Evolutionary conservation across 2,797 vertebrate genomes (phyloP).

Genomic region (Karalla daura): DNA sequence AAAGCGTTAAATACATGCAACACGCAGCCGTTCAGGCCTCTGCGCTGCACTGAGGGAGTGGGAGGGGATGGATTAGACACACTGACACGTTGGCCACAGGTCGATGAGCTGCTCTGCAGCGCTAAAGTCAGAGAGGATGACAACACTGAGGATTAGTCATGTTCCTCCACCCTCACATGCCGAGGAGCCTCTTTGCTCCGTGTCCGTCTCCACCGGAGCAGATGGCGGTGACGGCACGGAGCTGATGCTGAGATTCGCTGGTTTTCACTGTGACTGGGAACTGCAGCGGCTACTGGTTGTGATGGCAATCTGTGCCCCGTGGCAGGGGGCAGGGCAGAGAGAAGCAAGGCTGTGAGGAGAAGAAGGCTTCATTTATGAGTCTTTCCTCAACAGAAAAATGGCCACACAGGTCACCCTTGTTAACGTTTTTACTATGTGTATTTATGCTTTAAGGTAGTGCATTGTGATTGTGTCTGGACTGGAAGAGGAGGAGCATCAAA

Average conservation of each 20-base stretch:
- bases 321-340: constrained; percentile 1
- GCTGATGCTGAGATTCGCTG: constrained; percentile 50
- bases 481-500: too few relatives aligned
- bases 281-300: constrained; percentile 3
- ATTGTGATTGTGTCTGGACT: too few relatives aligned
- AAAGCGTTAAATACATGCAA: background rate
- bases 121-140: background rate
- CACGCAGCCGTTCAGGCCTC: background rate
- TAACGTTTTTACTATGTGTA: too few relatives aligned
- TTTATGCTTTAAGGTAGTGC: too few relatives aligned
- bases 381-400: too few relatives aligned
- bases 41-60: constrained; percentile 1
- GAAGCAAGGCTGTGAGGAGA: too few relatives aligned
- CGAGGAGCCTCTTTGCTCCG: constrained; percentile 23
- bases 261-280: constrained; percentile 11
- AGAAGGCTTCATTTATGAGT: too few relatives aligned
- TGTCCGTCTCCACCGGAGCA: constrained; percentile 53
- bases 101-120: background rate
- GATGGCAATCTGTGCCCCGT: constrained; percentile 46
- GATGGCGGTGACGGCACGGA: constrained; percentile 47
- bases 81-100: constrained; percentile 26
- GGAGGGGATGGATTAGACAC: constrained; percentile 3
- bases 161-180: constrained; percentile 19
- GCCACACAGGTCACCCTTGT: too few relatives aligned
- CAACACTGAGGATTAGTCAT: constrained; percentile 22